Conservation (phyloP, 2,888 invertebrate genomes). For the Drosophila neutralis region DNA sequence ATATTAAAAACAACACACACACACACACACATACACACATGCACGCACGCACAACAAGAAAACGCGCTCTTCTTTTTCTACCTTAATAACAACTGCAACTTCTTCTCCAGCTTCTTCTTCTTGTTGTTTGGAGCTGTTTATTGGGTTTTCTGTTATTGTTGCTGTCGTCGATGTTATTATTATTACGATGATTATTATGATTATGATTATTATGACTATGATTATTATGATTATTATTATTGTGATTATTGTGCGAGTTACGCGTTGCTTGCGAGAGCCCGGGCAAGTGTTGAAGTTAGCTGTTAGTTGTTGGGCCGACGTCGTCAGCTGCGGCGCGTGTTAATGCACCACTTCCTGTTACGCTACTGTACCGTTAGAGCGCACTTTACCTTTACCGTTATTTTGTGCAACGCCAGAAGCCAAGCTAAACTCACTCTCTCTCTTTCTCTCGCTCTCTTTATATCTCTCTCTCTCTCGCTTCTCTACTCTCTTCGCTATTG, state of each 20-base stretch:
- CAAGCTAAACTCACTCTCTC: conserved; percentile 24
- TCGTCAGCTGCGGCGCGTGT: conserved; percentile 75
- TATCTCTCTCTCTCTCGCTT: conserved; percentile 9
- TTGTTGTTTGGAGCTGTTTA: not conserved
- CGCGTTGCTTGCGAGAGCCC: conserved; percentile 49
- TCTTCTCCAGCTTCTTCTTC: not conserved
- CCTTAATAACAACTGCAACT: conserved; percentile 16
- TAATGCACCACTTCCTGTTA: conserved; percentile 82
- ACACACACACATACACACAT: not conserved
- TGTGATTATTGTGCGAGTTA: conserved; percentile 42
- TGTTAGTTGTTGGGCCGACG: conserved; percentile 44
- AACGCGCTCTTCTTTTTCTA: conserved; percentile 26
- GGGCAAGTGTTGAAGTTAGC: conserved; percentile 42
- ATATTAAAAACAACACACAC: conserved; percentile 6
- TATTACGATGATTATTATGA: not conserved
- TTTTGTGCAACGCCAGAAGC: conserved; percentile 70
- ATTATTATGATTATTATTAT: conserved; percentile 25
- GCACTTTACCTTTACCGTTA: conserved; percentile 63
- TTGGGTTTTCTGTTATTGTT: conserved; percentile 11
- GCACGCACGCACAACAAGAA: not conserved
- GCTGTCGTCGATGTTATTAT: conserved; percentile 2
- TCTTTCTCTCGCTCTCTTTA: conserved; percentile 12
- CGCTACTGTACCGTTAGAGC: conserved; percentile 75
- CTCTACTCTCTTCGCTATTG: conserved; percentile 14
- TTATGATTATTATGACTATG: conserved; percentile 15